Base-by-base conservation (phyloP, 2,113 vertebrate genomes). In the Corythoichthys intestinalis region DNA sequence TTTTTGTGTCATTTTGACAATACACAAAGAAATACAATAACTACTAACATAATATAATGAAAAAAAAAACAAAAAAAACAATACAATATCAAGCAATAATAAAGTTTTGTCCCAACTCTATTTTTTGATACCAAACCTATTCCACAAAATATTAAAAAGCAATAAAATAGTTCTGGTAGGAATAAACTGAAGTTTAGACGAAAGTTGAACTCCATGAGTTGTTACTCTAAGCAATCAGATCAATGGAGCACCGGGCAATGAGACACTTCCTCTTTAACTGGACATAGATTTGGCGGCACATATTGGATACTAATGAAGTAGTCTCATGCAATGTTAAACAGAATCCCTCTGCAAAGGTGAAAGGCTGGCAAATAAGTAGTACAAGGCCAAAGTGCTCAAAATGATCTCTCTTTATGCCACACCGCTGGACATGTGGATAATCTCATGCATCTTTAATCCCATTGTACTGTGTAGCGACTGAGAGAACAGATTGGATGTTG, bases 371-470 rank as follows among this genome's bases (percentile, higher is more conserved):
- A 80, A 73, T 79, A 78, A 73, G 67, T 76, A 69, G 70, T 78
- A 85, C 77, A 87, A 85, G 84, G 88, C 83, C 84, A 85, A 35
- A 59, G 67, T 71, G 74, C 76, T 81, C 70, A 71, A 83, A 85
- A 82, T 76, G 76, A 80, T 84, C 79, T 77, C 78, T 79, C 70
- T 62, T 83, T 75, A 82, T 83, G 81, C 72, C 70, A 73, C 78
- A 71, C 72, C 76, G 76, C 76, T 84, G 79, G 80, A 85, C 82
- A 74, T 52, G 66, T 67, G 63, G 54, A 84, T 82, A 81, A 84
- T 83, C 73, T 88, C 75, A 85, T 87, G 77, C 81, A 89, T 85
- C 79, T 85, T 87, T 86, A 83, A 90, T 86, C 75, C 76, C 73
- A 73, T 77, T 79, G 68, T 78, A 74, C 75, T 71, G 20, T 63